These are phyloP conservation scores for Gastrophysa polygoni DNA, from an alignment of 2,888 invertebrate species.

Conservation along the genomic window DNA sequence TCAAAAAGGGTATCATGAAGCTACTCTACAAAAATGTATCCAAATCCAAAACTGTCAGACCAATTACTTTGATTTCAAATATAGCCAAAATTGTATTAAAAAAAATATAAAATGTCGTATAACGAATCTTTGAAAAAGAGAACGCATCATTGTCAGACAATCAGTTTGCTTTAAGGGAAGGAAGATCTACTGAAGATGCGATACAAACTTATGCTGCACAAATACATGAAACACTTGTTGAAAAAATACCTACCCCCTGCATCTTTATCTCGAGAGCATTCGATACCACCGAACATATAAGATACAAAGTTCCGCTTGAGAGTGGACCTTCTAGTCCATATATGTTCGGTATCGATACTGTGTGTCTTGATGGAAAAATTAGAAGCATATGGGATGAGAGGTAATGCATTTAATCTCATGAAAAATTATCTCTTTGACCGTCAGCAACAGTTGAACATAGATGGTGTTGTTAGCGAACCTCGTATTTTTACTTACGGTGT, in stretches of 20 bases:
- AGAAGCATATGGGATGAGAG: background rate
- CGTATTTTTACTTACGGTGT: background rate
- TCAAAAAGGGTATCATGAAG: background rate
- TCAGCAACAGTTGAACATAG: background rate
- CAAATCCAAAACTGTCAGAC: background rate
- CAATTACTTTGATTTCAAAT: background rate
- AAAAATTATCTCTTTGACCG: background rate
- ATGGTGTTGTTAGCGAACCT: background rate
- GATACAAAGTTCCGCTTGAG: too few relatives aligned
- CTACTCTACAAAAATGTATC: background rate
- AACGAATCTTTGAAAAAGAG: background rate
- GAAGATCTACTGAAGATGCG: conserved; percentile 12
- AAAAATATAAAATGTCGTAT: background rate
- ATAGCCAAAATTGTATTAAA: background rate
- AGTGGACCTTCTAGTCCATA: too few relatives aligned
- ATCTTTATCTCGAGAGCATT: background rate
- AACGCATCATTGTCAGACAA: background rate
- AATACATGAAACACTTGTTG: background rate
- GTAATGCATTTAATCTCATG: background rate
- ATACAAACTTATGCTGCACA: background rate
- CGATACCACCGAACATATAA: too few relatives aligned
- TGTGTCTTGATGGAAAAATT: background rate
- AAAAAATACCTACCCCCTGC: background rate
- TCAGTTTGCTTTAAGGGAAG: background rate
- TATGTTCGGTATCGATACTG: too few relatives aligned